Evolutionary conservation across 2,797 vertebrate species (phyloP).

Genomic region (Phoeniculus purpureus): DNA sequence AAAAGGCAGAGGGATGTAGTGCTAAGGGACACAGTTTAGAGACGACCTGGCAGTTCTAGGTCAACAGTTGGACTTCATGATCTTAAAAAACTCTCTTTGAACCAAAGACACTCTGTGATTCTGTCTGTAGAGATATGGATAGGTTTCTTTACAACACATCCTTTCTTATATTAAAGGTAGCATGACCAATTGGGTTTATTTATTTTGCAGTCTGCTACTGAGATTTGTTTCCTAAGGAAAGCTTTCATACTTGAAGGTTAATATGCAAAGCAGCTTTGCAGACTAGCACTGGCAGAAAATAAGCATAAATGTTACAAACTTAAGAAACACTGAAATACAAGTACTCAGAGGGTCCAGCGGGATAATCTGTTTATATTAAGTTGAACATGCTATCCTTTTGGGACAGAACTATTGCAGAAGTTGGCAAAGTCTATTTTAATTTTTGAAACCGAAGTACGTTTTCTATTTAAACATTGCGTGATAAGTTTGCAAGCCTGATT

Average conservation of each 20-base stretch:
- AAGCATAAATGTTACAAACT: constrained; percentile 68
- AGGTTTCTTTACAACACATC: constrained; percentile 40
- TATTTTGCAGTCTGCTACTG: constrained; percentile 62
- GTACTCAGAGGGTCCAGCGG: constrained; percentile 69
- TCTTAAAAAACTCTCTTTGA: too few relatives aligned
- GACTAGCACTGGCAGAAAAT: constrained; percentile 67
- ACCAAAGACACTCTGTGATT: too few relatives aligned
- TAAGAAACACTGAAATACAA: constrained; percentile 73
- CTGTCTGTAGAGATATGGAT: constrained; percentile 33
- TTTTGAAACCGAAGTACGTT: constrained; percentile 74
- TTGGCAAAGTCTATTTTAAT: constrained; percentile 72
- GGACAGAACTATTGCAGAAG: constrained; percentile 73
- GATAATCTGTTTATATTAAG: constrained; percentile 79
- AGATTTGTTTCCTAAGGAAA: constrained; percentile 46
- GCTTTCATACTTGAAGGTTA: constrained; percentile 61
- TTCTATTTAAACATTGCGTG: constrained; percentile 79
- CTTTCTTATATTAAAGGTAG: constrained; percentile 48
- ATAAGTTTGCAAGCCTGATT: constrained; percentile 78
- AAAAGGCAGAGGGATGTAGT: too few relatives aligned
- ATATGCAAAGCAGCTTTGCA: constrained; percentile 68
- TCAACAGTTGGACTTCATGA: too few relatives aligned
- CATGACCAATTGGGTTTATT: constrained; percentile 43
- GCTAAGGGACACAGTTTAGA: too few relatives aligned
- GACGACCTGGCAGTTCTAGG: too few relatives aligned
- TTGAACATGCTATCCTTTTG: constrained; percentile 78